A percentile compares a stretch with the other conserved stretches of the same genome.
Evolutionary conservation across 2,797 vertebrate genomes (phyloP).

Genomic region (Oreochromis mossambicus): DNA sequence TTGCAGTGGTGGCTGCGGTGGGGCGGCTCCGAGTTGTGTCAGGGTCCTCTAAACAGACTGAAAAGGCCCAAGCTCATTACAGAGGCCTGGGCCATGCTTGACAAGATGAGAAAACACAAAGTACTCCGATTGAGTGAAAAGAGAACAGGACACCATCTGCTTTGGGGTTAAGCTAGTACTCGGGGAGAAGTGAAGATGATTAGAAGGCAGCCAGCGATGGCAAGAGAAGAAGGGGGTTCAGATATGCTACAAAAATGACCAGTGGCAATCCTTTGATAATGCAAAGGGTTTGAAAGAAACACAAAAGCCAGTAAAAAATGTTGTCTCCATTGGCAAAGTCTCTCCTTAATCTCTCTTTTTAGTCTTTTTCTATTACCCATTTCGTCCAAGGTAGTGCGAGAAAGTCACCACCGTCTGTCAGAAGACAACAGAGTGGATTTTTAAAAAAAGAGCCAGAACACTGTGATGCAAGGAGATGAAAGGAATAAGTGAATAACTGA

Average conservation of each 20-base stretch:
- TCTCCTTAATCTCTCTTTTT: slow-evolving; percentile 22
- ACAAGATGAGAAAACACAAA: slow-evolving; percentile 82
- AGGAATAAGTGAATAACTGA: slow-evolving; percentile 61
- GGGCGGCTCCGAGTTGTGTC: slow-evolving; percentile 74
- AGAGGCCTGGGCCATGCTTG: slow-evolving; percentile 78
- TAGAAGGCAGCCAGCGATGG: slow-evolving; percentile 38
- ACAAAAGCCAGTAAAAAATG: background rate
- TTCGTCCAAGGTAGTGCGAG: slow-evolving; percentile 18
- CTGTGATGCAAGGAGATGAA: slow-evolving; percentile 47
- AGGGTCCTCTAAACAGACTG: slow-evolving; percentile 74
- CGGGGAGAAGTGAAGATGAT: slow-evolving; percentile 41
- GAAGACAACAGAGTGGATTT: slow-evolving; percentile 20
- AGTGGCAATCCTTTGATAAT: slow-evolving; percentile 30
- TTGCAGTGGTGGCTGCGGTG: slow-evolving; percentile 73
- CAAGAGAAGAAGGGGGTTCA: slow-evolving; percentile 11
- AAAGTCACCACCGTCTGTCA: slow-evolving; percentile 32
- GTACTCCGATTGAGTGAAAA: slow-evolving; percentile 78
- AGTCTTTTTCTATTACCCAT: background rate
- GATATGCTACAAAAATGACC: slow-evolving; percentile 43
- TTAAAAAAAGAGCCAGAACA: background rate
- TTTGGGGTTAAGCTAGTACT: slow-evolving; percentile 50
- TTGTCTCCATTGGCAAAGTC: slow-evolving; percentile 10
- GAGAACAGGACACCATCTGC: slow-evolving; percentile 82
- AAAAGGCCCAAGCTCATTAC: slow-evolving; percentile 85
- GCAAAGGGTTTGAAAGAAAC: background rate